Base-by-base conservation (phyloP, 1,140 invertebrate species). In the Ostrea edulis region DNA sequence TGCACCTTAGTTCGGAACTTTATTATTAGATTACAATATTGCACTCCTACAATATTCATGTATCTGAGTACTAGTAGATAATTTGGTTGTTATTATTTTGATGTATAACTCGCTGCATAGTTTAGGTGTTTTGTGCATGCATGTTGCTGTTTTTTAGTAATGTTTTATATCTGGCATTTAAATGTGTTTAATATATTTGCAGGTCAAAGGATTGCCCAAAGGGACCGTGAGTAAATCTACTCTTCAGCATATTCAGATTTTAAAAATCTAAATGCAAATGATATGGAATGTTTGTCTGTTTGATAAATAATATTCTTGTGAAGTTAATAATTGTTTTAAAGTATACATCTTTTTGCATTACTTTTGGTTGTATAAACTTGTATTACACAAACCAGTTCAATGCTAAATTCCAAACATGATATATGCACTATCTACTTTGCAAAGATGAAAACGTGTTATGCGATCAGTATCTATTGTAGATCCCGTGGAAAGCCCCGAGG, bases 121-220 rank as follows among this genome's bases (percentile, higher is more conserved):
- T n/a, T n/a, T n/a, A n/a, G n/a, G n/a, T n/a, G n/a, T n/a, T n/a
- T n/a, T n/a, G n/a, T 44, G 2, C 35, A 44, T 44, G 35, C 35
- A 44, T 44, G 35, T 44, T 44, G 1, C 2, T 44, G 1, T 44
- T 44, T 44, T 44, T 44, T 44, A 2, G 35, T 44, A 44, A 44
- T 44, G 35, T 44, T 44, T 1, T 44, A 5, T 44, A 44, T 5
- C 35, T 44, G 35, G 35, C 35, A 44, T 44, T 44, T 1, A 44
- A 44, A 11, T 83, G 17, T 83, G 25, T 77, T 54, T 51, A 90
- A 91, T 52, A 88, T 35, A 35, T 29, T 77, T 77, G 68, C 12
- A 94, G 93, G 94, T 94, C 97, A 91, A 98, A 98, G 96, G 97
- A 98, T 95, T 98, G 98, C 95, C 97, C 97, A 87, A 94, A 93